Evolutionary conservation across 2,888 invertebrate species (phyloP).

Genomic region (Aethes cnicana): DNA sequence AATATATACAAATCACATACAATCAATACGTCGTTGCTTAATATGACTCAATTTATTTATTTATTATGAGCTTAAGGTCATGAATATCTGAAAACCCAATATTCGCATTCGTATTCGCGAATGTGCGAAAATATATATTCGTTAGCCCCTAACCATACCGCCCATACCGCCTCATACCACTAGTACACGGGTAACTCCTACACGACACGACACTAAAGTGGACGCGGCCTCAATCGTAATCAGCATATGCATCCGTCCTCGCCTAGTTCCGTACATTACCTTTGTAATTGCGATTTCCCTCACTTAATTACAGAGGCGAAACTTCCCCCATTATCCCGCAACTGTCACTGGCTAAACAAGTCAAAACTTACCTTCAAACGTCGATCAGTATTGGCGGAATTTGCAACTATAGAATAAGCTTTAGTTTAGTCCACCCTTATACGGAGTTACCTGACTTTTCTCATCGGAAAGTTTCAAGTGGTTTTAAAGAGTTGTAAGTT

Average conservation of each 20-base stretch:
- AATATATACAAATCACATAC: too few relatives aligned
- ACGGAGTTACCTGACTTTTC: conserved; percentile 5
- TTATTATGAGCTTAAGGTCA: too few relatives aligned
- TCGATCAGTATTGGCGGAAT: conserved; percentile 22
- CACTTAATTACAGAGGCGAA: conserved; percentile 4
- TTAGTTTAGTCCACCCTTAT: conserved; percentile 10
- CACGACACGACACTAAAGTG: background rate
- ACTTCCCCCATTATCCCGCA: conserved; percentile 16
- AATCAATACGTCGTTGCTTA: too few relatives aligned
- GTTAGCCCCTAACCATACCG: too few relatives aligned
- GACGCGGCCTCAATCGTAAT: conserved; percentile 49
- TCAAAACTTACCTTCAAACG: conserved; percentile 19
- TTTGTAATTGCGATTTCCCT: conserved; percentile 56
- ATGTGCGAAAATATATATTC: too few relatives aligned
- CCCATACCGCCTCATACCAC: too few relatives aligned
- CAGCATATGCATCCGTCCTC: conserved; percentile 46
- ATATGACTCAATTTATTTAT: too few relatives aligned
- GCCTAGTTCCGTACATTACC: conserved; percentile 48
- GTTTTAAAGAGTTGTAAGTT: conserved; percentile 2
- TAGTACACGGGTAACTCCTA: too few relatives aligned
- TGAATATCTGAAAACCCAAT: too few relatives aligned
- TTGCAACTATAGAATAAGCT: conserved; percentile 19
- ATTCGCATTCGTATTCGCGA: too few relatives aligned
- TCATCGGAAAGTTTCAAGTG: conserved; percentile 14
- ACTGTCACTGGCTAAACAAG: conserved; percentile 10